Base-by-base conservation (phyloP, 2,888 invertebrate genomes). In the Netelia fuscicornis region DNA sequence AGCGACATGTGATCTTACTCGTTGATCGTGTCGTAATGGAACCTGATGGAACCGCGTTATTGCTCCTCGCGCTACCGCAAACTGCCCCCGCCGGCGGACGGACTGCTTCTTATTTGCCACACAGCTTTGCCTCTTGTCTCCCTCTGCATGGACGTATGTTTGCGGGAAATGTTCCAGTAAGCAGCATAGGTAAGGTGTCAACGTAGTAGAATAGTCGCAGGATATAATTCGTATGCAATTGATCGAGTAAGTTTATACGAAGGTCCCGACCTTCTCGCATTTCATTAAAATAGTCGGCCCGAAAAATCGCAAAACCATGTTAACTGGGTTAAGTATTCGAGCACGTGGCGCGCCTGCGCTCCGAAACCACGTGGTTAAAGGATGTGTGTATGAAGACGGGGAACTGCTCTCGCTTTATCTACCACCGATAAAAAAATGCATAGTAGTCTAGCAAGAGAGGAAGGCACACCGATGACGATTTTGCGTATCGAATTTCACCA, bases 291-390 rank as follows among this genome's bases (percentile, higher is more conserved):
- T 65, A 81, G 81, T 77, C 52, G 74, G 48, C 20, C 60, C 60
- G 76, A 70, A 87, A 80, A 75, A 75, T 83, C 67, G 81, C 52
- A 77, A 5, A 58, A 68, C 37, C 70, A 42, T 65, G 60, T 64
- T 72, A 62, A 37, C 68, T 54, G 77, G 82, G 85, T 86, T 86
- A 84, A 80, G 80, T 74, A 75, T 52, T 23, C 64, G 76, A 87
- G 86, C 91, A 91, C 90, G 90, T 92, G 91, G 86, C 87, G 88
- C 92, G 92, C 92, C 88, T 92, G 92, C 92, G 92, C 89, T 85
- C 78, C n/a, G 74, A 84, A 72, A 91, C 92, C 92, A 92, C 91
- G 91, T 92, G 92, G 91, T 91, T 85, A 74, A 52, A 52, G 10
- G 48, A 48, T 48, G 3, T 48, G 8, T 48, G 48, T 48, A 13